phyloP scores from a whole-genome alignment of 2,888 invertebrate genomes.

The Drosophila fulvimacula region DNA sequence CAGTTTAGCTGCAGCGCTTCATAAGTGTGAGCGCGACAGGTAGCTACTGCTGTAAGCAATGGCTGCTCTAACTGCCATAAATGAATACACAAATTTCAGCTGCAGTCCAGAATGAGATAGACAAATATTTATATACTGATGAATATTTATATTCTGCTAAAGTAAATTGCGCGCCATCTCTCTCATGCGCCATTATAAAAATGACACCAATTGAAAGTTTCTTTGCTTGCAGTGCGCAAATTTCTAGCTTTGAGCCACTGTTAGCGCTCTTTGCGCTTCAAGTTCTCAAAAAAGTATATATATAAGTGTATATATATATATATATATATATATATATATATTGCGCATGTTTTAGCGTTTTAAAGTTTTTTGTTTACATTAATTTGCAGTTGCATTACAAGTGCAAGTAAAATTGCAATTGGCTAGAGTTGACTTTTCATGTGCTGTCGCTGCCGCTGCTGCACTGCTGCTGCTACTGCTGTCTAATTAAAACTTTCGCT shows the following conservation, averaged over 20 bases:
- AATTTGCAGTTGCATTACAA: constrained; percentile 51
- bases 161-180: background rate
- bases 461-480: constrained; percentile 25
- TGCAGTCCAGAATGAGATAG: background rate
- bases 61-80: background rate
- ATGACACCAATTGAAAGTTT: constrained; percentile 9
- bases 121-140: background rate
- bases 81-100: background rate
- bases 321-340: background rate
- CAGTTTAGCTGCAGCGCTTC: background rate
- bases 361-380: constrained; percentile 43
- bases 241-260: constrained; percentile 2
- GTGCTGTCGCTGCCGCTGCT: constrained; percentile 24
- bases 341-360: constrained; percentile 20
- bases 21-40: background rate
- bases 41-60: background rate
- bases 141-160: background rate
- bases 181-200: constrained; percentile 2
- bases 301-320: background rate
- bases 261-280: background rate
- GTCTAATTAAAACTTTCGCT: constrained; percentile 75
- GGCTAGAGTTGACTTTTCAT: constrained; percentile 62
- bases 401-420: constrained; percentile 66
- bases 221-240: constrained; percentile 4
- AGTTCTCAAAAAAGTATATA: background rate